phyloP scores from a whole-genome alignment of 2,113 vertebrate species.

The Ochotona curzoniae region DNA sequence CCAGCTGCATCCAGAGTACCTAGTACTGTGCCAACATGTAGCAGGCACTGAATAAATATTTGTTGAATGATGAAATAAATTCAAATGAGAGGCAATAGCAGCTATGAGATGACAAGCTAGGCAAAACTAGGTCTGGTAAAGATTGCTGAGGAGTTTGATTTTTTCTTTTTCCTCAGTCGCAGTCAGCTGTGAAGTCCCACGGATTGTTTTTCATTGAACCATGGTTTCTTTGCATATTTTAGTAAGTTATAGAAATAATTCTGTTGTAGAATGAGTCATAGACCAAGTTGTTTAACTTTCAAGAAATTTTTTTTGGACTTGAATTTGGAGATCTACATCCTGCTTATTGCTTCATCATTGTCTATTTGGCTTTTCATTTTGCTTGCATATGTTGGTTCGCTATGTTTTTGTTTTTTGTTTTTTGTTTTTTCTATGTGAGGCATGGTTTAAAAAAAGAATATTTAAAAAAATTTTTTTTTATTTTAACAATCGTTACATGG shows the following conservation, averaged over 20 bases:
- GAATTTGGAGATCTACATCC: neutral
- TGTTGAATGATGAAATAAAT: slow-evolving; percentile 24
- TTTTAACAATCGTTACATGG: too few species aligned
- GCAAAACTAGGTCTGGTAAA: neutral
- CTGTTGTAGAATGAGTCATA: slow-evolving; percentile 8
- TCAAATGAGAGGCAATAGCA: neutral
- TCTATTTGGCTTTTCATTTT: slow-evolving; percentile 39
- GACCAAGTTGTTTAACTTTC: neutral
- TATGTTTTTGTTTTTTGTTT: too few species aligned
- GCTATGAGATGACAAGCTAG: neutral
- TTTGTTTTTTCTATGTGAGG: too few species aligned
- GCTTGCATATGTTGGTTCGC: neutral
- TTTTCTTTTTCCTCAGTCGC: neutral
- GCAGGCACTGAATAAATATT: neutral
- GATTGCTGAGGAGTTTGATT: neutral
- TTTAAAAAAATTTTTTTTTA: too few species aligned
- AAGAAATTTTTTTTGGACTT: neutral
- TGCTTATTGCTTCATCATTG: neutral
- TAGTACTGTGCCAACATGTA: neutral
- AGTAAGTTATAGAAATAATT: slow-evolving; percentile 15
- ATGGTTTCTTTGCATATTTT: neutral
- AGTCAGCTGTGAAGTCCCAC: neutral
- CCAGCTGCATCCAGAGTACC: neutral
- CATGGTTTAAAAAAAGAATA: too few species aligned
- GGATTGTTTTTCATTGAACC: slow-evolving; percentile 44